Evolutionary conservation across 1,140 invertebrate genomes (phyloP).

Genomic region (Bombus confusus): DNA sequence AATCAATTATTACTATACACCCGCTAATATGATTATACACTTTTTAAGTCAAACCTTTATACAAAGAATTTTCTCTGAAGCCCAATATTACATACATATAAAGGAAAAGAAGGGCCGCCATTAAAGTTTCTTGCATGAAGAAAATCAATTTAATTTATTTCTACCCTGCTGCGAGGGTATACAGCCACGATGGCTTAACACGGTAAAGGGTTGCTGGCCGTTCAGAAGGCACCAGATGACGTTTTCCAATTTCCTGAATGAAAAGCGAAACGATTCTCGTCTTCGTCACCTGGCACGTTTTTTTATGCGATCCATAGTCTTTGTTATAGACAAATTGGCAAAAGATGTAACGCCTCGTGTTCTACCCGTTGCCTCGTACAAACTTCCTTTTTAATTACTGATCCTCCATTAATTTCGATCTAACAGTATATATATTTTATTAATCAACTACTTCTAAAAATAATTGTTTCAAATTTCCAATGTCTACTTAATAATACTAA

Average conservation of each 20-base stretch:
- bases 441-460: no score
- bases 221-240: conserved; percentile 72
- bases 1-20: no score
- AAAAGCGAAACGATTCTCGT: conserved; percentile 74
- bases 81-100: not conserved
- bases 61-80: not conserved
- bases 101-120: not conserved
- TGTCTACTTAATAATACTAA: no score
- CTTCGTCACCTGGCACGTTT: conserved; percentile 74
- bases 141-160: conserved; percentile 75
- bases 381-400: conserved; percentile 13
- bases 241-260: conserved; percentile 80
- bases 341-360: conserved; percentile 22
- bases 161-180: conserved; percentile 70
- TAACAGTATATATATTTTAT: not conserved
- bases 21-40: not conserved
- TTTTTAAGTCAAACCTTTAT: not conserved
- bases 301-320: conserved; percentile 39
- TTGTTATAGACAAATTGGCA: conserved; percentile 8
- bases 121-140: conserved; percentile 20
- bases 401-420: not conserved
- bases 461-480: no score
- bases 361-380: not conserved
- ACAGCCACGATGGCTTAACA: conserved; percentile 7
- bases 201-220: conserved; percentile 73